Evolutionary conservation across 2,797 vertebrate genomes (phyloP), one percentile per base, ranked within the genome.

Genomic region (Girardinus metallicus): DNA sequence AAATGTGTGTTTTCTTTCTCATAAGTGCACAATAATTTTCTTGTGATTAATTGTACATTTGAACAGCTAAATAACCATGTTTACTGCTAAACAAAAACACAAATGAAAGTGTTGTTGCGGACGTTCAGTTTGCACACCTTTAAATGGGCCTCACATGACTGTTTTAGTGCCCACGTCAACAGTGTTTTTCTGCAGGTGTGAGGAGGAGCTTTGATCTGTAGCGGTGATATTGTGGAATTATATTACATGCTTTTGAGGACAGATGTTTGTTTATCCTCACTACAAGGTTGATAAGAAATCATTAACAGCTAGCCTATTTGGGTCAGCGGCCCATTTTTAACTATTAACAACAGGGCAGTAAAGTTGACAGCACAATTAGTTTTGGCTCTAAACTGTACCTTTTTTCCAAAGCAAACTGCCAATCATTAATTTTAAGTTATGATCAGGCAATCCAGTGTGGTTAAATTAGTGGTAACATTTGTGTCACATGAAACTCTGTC

Each of bases 261-360:
- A 29, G 1, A 2, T 80, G 79, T 82, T 83, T 86, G 36, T 85
- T 82, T 87, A 74, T 80, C 76, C 72, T 83, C 51, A 49, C 1
- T 5, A 18, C 31, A 79, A 88, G 75, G 82, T 87, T 85, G 85
- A 90, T 83, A 86, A 89, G 84, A 83, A 87, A 91, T 93, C 81
- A 93, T 95, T 94, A 89, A 95, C 93, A 81, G 76, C 46, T 21
- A 31, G 12, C 41, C 78, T 81, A 83, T 89, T 53, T 83, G 83
- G 83, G 85, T 77, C 88, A 86, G 34, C 51, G n/a, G 46, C 44
- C 62, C 66, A 68, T 82, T 74, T 31, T 75, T 78, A 73, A 89
- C 57, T 76, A 91, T 87, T 81, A 88, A 88, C 77, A 80, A 43
- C 53, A 47, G 57, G 60, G 76, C 73, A 62, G 39, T 66, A 15